Base-by-base conservation (phyloP, 2,113 vertebrate species). In the Chlamydotis undulata region DNA sequence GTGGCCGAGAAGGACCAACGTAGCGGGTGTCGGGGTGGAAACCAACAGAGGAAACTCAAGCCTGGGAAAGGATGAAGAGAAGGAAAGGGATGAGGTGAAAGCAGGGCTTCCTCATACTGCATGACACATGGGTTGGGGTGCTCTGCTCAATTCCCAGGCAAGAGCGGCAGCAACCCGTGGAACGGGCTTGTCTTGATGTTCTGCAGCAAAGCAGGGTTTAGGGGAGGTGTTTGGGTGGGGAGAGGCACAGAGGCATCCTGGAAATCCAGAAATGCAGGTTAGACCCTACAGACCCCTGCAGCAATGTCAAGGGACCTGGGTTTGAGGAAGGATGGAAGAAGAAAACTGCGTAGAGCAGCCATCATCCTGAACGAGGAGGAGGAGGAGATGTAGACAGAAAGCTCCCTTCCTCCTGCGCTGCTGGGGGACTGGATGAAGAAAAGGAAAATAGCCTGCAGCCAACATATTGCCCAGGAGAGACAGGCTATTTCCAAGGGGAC, bases 221-320 rank as follows among this genome's bases (percentile, higher is more conserved):
- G 71, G 67, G 82, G 8, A 93, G 75, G 79, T 50, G 92, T 92
- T 69, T 47, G 86, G 75, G 88, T 55, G 76, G 86, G 79, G 89
- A 95, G 68, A 88, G 47, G 59, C 65, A 75, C 2, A 12, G 61
- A 12, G 61, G 75, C 94, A 93, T 78, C 67, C 71, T 67, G 95
- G 94, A 77, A 90, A 96, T 94, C 94, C 63, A 74, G 95, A 95
- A 95, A 74, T 28, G 71, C 95, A 92, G 86, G 94, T 93, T 90
- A 73, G 94, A 92, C 87, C 89, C 93, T 19, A 1, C 55, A 56
- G 92, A 60, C 45, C 91, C 91, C 87, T 68, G 67, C 82, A 83
- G 90, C 92, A 33, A 59, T 1, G 65, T 24, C 3, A 61, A 88
- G 37, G 31, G 61, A 70, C 37, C 52, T 70, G 12, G 0, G 0